Percentiles rank a stretch among this genome's conserved stretches.
Evolutionary conservation across 2,888 invertebrate genomes (phyloP).

Genomic region (Aspidapion aeneum): DNA sequence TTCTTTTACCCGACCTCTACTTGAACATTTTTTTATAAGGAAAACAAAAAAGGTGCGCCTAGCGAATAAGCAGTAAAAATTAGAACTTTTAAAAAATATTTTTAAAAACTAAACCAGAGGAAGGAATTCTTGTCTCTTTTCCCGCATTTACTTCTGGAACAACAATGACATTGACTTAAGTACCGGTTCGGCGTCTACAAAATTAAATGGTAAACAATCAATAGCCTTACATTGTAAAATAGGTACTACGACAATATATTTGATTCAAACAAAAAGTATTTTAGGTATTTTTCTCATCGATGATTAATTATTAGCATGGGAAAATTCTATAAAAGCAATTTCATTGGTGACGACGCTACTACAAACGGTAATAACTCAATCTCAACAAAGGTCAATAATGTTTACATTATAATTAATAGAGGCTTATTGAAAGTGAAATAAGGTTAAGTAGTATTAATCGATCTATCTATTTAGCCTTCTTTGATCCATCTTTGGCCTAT

Average conservation of each 20-base stretch:
- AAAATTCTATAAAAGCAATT: background rate
- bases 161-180: background rate
- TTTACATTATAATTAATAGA: background rate
- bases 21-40: too few relatives aligned
- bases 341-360: background rate
- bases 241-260: background rate
- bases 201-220: background rate
- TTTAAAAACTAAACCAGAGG: too few relatives aligned
- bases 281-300: background rate
- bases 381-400: background rate
- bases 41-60: too few relatives aligned
- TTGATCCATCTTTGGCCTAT: too few relatives aligned
- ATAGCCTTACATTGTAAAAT: background rate
- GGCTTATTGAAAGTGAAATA: too few relatives aligned
- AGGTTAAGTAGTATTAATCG: too few relatives aligned
- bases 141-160: too few relatives aligned
- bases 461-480: too few relatives aligned
- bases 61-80: too few relatives aligned
- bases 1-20: too few relatives aligned
- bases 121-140: too few relatives aligned
- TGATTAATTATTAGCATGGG: background rate
- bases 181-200: background rate
- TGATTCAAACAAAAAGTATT: background rate
- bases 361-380: background rate
- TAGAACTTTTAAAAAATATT: too few relatives aligned